Conservation (phyloP, 2,797 vertebrate species). For the Sebastes hubbsi region DNA sequence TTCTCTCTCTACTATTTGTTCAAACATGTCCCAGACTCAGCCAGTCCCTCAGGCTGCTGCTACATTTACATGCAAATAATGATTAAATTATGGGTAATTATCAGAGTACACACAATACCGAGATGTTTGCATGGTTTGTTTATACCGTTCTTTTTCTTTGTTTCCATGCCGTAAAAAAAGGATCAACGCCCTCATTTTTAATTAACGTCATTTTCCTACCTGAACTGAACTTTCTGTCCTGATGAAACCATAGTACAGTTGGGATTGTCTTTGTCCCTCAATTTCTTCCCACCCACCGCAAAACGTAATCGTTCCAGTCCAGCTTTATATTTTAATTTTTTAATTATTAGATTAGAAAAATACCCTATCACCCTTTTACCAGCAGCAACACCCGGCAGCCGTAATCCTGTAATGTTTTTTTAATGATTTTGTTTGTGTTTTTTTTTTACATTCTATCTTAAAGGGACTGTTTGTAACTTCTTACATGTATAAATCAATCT, state of each 20-base stretch:
- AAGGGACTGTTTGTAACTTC: too few species aligned
- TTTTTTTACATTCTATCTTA: too few species aligned
- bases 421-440: too few species aligned
- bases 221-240: not conserved
- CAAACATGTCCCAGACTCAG: not conserved
- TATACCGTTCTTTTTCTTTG: not conserved
- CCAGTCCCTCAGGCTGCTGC: not conserved
- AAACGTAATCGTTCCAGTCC: not conserved
- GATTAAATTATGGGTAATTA: not conserved
- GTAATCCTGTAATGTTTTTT: too few species aligned
- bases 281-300: too few species aligned
- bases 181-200: not conserved
- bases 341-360: too few species aligned
- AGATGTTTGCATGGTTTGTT: constrained; percentile 3
- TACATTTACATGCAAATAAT: not conserved
- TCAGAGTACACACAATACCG: not conserved
- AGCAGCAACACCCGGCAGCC: too few species aligned
- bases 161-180: not conserved
- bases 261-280: not conserved
- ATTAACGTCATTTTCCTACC: not conserved
- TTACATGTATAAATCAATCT: too few species aligned
- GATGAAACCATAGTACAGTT: not conserved
- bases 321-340: not conserved
- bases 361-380: not conserved
- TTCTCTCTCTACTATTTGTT: not conserved